Evolutionary conservation across 2,113 vertebrate genomes (phyloP).

Genomic region (Paradoxurus hermaphroditus): DNA sequence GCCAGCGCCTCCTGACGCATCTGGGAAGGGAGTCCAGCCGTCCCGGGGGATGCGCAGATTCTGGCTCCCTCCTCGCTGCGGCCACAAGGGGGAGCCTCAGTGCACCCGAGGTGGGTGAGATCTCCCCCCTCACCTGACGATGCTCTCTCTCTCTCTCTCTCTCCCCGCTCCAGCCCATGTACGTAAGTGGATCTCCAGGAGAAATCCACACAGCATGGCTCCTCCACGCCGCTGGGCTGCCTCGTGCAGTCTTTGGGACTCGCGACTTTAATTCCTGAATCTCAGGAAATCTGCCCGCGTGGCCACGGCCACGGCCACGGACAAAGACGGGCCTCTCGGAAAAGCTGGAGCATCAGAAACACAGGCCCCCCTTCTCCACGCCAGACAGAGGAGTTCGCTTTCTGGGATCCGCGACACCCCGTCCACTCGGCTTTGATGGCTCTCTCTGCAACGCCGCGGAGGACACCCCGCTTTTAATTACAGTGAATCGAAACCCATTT

Average conservation of each 20-base stretch:
- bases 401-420: neutral
- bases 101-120: rapidly evolving
- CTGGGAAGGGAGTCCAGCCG: rapidly evolving
- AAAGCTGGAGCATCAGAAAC: neutral
- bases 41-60: neutral
- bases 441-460: neutral
- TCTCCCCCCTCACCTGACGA: too few species aligned
- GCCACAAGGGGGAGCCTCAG: neutral
- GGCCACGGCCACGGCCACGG: neutral
- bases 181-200: neutral
- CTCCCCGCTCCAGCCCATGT: too few species aligned
- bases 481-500: neutral
- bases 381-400: neutral
- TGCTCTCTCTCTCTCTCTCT: rapidly evolving
- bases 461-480: neutral
- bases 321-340: neutral
- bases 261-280: neutral
- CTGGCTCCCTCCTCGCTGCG: neutral
- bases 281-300: neutral
- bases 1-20: rapidly evolving
- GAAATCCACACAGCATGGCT: neutral
- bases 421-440: neutral
- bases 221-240: rapidly evolving
- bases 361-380: neutral
- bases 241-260: neutral